These are phyloP conservation scores for Anthrax anthrax DNA, from an alignment of 2,888 invertebrate species.

Conservation along the genomic window DNA sequence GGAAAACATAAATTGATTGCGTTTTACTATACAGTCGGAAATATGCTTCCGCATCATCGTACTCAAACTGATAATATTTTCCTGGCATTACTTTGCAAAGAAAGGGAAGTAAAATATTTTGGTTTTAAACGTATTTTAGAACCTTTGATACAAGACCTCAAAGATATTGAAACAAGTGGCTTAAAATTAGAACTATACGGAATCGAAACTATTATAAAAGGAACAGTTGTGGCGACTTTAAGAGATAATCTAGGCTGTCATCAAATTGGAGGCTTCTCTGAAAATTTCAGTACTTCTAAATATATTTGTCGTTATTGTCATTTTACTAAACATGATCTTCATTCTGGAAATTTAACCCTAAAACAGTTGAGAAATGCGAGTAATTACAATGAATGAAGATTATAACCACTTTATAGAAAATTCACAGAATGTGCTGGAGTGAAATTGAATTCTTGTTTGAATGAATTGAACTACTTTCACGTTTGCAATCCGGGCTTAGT, in stretches of 20 bases:
- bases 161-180: constrained; percentile 5
- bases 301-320: neutral
- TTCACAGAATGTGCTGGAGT: neutral
- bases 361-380: too few species aligned
- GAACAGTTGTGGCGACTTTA: constrained; percentile 5
- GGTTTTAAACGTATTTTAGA: constrained; percentile 1
- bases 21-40: constrained; percentile 4
- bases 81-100: constrained; percentile 5
- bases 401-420: too few species aligned
- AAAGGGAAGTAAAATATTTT: constrained; percentile 2
- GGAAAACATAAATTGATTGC: constrained; percentile 8
- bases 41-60: too few species aligned
- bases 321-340: too few species aligned
- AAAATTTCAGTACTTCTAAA: constrained; percentile 9
- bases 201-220: neutral
- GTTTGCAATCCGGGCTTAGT: constrained; percentile 2
- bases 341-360: too few species aligned
- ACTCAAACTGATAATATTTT: neutral
- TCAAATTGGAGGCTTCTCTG: constrained; percentile 10
- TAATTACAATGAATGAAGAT: too few species aligned
- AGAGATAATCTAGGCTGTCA: constrained; percentile 12
- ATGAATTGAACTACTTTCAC: constrained; percentile 3
- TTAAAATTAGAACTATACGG: neutral
- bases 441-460: constrained; percentile 2
- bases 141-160: constrained; percentile 6